Conservation (phyloP, 2,888 invertebrate species). For the Eucriotettix oculatus region DNA sequence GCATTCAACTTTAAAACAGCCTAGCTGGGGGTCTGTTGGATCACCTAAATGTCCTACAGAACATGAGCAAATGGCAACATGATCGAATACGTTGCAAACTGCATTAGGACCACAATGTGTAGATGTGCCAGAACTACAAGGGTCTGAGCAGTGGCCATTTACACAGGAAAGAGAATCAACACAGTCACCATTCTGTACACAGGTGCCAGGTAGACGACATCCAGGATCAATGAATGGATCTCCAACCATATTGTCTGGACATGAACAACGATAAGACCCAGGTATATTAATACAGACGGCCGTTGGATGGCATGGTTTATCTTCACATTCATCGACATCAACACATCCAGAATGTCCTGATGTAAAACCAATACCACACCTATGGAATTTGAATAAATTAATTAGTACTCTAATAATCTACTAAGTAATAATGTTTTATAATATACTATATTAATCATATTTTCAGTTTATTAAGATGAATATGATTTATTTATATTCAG, state of each 20-base stretch:
- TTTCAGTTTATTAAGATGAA: too few species aligned
- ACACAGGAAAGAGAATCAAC: conserved; percentile 57
- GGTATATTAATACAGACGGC: conserved; percentile 64
- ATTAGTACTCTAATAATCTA: too few species aligned
- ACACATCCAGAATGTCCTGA: conserved; percentile 48
- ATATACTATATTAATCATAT: too few species aligned
- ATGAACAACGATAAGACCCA: conserved; percentile 66
- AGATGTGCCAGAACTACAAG: conserved; percentile 40
- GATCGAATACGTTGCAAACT: conserved; percentile 53
- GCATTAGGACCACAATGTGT: conserved; percentile 63
- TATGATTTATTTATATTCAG: too few species aligned
- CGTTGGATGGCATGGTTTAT: conserved; percentile 59
- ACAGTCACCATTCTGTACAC: conserved; percentile 56
- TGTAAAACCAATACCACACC: conserved; percentile 60
- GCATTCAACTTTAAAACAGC: conserved; percentile 83
- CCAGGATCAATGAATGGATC: conserved; percentile 54
- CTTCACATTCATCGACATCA: conserved; percentile 70
- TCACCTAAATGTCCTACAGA: conserved; percentile 70
- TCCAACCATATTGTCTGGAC: conserved; percentile 64
- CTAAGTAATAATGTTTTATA: too few species aligned
- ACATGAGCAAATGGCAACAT: conserved; percentile 57
- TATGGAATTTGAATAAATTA: conserved; percentile 6
- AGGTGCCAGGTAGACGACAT: conserved; percentile 61
- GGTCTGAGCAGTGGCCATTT: conserved; percentile 62
- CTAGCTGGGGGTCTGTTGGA: conserved; percentile 53